Evolutionary conservation across 2,113 vertebrate species (phyloP).

Genomic region (Capreolus pygargus): DNA sequence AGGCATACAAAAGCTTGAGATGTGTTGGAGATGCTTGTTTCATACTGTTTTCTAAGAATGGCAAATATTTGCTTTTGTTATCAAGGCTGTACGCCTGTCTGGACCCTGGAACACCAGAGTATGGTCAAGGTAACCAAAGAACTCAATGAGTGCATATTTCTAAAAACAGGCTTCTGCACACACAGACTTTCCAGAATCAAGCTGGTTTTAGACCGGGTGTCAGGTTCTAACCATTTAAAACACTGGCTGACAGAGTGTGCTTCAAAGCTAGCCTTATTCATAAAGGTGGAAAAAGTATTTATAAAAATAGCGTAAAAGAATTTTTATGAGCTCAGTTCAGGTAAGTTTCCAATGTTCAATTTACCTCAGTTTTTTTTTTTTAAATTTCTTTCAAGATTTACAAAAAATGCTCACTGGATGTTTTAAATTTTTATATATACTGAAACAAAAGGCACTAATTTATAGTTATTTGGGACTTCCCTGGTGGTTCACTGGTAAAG

Average conservation of each 20-base stretch:
- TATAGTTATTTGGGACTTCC: slow-evolving; percentile 39
- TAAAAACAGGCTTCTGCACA: slow-evolving; percentile 40
- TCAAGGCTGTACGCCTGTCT: background rate
- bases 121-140: slow-evolving; percentile 16
- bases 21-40: slow-evolving; percentile 8
- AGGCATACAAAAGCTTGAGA: background rate
- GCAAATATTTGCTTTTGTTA: slow-evolving; percentile 20
- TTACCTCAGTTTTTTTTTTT: slow-evolving; percentile 15
- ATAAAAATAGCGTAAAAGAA: slow-evolving; percentile 51
- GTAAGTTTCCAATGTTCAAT: slow-evolving; percentile 43
- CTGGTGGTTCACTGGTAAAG: background rate
- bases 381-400: slow-evolving; percentile 48
- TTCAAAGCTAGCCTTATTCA: slow-evolving; percentile 45
- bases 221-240: slow-evolving; percentile 56
- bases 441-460: slow-evolving; percentile 49
- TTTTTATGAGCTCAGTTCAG: slow-evolving; percentile 46
- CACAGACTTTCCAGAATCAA: slow-evolving; percentile 57
- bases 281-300: slow-evolving; percentile 56
- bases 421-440: slow-evolving; percentile 31
- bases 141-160: background rate
- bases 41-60: slow-evolving; percentile 43
- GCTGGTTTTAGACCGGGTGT: slow-evolving; percentile 35
- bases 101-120: slow-evolving; percentile 16
- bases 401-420: slow-evolving; percentile 49
- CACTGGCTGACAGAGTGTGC: slow-evolving; percentile 38